Evolutionary conservation across 2,113 vertebrate species (phyloP).

Genomic region (Gobius niger): DNA sequence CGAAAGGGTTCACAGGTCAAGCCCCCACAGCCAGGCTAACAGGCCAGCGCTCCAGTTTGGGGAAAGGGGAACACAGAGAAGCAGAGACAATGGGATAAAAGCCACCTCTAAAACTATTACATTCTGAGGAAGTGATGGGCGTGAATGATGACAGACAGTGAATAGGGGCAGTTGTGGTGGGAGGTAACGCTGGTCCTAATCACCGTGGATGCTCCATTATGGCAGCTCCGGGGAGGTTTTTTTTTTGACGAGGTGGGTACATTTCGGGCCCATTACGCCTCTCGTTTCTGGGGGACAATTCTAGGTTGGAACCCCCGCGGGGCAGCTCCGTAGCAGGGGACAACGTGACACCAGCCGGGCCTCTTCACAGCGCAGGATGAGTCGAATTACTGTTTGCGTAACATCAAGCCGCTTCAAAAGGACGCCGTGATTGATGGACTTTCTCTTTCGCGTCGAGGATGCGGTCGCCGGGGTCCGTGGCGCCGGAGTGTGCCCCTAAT

Average conservation of each 20-base stretch:
- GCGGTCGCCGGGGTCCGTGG: slow-evolving; percentile 37
- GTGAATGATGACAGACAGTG: slow-evolving; percentile 83
- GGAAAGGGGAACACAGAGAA: slow-evolving; percentile 75
- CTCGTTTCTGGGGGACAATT: slow-evolving; percentile 51
- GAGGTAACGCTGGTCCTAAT: slow-evolving; percentile 77
- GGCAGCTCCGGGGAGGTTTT: slow-evolving; percentile 64
- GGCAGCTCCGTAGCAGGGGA: slow-evolving; percentile 39
- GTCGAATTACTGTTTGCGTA: slow-evolving; percentile 71
- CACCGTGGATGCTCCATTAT: slow-evolving; percentile 76
- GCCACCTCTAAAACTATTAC: slow-evolving; percentile 82
- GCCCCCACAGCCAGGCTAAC: slow-evolving; percentile 64
- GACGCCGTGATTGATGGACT: slow-evolving; percentile 67
- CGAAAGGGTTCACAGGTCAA: slow-evolving; percentile 74
- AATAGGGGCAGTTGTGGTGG: slow-evolving; percentile 79
- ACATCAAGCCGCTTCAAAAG: slow-evolving; percentile 53
- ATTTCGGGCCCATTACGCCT: slow-evolving; percentile 67
- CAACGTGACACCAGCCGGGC: slow-evolving; percentile 59
- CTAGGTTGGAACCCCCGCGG: slow-evolving; percentile 44
- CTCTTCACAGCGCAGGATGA: slow-evolving; percentile 53
- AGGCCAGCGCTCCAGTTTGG: slow-evolving; percentile 75
- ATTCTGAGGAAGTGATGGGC: slow-evolving; percentile 86
- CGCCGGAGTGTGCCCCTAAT: slow-evolving; percentile 45
- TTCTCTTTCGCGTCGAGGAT: slow-evolving; percentile 59
- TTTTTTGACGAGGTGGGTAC: slow-evolving; percentile 61
- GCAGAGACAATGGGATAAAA: slow-evolving; percentile 86